Base-by-base conservation (phyloP, 2,888 invertebrate genomes). In the Spilosoma lubricipeda region DNA sequence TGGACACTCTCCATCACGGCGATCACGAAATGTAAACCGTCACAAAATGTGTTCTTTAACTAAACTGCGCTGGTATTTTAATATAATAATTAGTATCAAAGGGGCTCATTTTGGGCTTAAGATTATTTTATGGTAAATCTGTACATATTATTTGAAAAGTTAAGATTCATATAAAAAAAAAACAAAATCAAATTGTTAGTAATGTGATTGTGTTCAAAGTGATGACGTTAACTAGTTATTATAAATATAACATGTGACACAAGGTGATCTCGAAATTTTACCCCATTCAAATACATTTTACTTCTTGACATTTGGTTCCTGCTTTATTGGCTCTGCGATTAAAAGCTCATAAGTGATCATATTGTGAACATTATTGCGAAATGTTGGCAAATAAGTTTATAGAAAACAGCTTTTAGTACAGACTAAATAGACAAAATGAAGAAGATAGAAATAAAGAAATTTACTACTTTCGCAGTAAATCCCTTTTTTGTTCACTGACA, bases 31-130 rank as follows among this genome's bases (percentile, higher is more conserved):
- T 77, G 45, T 45, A 42, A 69, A 69, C 52, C 64, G 78, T 76
- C 80, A 78, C 76, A 75, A 73, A 79, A 80, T 80, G 68, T 80
- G 75, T 78, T 80, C 77, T 80, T 68, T 77, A 72, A 71, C 74
- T 80, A 79, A 73, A 80, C 78, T 83, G 80, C 80, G 80, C 80
- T 76, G 73, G 70, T 74, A 78, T 83, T 78, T 75, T 68, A 39
- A 13, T 27, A 30, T 8, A 36, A 27, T 15, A 70, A 63, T 30
- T 27, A 27, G 15, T 30, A 30, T 18, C 7, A 63, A 63, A 30
- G 18, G 30, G 30, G 30, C 15, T 30, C 9, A 56, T n/a, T n/a
- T 56, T n/a, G 56, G 20, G 8, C 52, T n/a, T n/a, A 56, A 1
- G 33, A 33, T 56, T 8, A 11, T 56, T 23, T 23, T 5, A 52